phyloP scores from a whole-genome alignment of 2,113 vertebrate species.

The Hemiscyllium ocellatum region DNA sequence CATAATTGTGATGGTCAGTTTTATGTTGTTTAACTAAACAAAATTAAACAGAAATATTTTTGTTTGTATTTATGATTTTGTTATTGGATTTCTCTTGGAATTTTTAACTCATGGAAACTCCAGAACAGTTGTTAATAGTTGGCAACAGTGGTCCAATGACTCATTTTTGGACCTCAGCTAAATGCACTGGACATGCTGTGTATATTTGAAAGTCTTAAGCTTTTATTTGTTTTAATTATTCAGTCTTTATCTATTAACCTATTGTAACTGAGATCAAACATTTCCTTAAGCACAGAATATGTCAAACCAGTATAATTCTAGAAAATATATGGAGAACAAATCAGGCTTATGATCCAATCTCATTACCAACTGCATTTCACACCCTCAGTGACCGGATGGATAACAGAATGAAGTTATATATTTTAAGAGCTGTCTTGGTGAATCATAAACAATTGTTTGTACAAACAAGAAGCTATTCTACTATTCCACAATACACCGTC shows the following conservation, averaged over 20 bases:
- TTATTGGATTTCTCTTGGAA: not conserved
- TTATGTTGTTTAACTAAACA: not conserved
- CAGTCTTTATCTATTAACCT: not conserved
- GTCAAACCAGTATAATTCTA: not conserved
- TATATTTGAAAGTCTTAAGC: not conserved
- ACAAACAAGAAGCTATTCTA: not conserved
- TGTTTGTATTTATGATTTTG: not conserved
- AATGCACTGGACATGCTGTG: not conserved
- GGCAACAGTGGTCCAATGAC: not conserved
- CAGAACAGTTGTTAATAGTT: not conserved
- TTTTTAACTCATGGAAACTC: not conserved
- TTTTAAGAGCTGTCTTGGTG: not conserved
- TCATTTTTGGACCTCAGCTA: not conserved
- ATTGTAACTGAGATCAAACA: not conserved
- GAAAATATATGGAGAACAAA: not conserved
- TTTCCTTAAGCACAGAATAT: not conserved
- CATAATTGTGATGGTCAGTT: not conserved
- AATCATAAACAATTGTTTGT: not conserved
- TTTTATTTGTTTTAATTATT: not conserved
- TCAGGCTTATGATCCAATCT: not conserved
- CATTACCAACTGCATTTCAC: not conserved
- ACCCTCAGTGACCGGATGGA: not conserved
- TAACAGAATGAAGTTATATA: not conserved
- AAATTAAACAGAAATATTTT: not conserved
- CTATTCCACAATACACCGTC: not conserved